A percentile compares a stretch with the other conserved stretches of the same genome.
phyloP scores from a whole-genome alignment of 2,113 vertebrate genomes.

The Mellivora capensis region DNA sequence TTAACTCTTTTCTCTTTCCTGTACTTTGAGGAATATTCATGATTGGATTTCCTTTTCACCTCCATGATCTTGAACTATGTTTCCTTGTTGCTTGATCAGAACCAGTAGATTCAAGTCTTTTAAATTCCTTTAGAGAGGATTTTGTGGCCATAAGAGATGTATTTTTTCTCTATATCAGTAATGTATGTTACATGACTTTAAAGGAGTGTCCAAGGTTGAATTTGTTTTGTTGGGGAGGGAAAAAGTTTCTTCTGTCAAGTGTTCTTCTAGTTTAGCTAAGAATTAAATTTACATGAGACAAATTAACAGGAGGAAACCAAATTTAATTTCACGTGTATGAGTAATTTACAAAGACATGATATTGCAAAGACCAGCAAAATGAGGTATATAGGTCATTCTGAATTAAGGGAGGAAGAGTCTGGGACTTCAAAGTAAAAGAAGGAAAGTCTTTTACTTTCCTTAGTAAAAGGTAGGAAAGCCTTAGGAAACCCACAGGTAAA shows the following conservation, averaged over 20 bases:
- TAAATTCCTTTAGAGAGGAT: not conserved
- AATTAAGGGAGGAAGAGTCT: not conserved
- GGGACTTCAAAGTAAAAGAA: not conserved
- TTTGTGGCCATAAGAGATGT: not conserved
- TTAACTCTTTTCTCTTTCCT: not conserved
- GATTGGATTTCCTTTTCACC: not conserved
- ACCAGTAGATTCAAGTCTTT: not conserved
- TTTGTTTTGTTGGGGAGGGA: not conserved
- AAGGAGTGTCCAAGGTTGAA: not conserved
- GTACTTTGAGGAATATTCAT: not conserved
- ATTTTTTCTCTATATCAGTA: not conserved
- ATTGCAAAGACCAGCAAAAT: not conserved
- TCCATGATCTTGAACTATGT: not conserved
- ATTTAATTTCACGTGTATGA: not conserved
- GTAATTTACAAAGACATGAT: not conserved
- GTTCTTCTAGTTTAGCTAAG: not conserved
- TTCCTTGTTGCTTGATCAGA: not conserved
- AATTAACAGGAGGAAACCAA: not conserved
- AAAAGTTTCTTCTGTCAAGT: not conserved
- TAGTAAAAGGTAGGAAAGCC: not conserved
- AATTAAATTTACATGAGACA: not conserved
- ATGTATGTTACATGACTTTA: not conserved
- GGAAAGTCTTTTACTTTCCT: too few relatives aligned
- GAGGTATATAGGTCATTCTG: not conserved
- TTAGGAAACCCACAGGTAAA: not conserved